These are phyloP conservation scores for Neria commutata DNA, from an alignment of 2,888 invertebrate species.

Conservation along the genomic window DNA sequence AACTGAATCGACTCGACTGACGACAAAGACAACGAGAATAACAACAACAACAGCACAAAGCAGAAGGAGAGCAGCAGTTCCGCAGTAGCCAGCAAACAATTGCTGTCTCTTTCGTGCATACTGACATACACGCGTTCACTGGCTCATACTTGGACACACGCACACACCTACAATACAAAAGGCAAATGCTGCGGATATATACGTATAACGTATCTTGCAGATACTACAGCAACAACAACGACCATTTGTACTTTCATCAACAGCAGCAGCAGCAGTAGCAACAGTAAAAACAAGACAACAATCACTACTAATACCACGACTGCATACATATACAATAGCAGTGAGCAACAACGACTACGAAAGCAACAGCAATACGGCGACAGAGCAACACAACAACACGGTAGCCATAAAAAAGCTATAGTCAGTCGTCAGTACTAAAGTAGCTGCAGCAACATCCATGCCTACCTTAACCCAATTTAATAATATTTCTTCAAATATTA, in stretches of 20 bases:
- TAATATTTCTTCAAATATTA: slow-evolving; percentile 39
- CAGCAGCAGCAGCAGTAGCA: neutral
- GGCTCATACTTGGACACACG: no score
- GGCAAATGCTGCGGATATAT: slow-evolving; percentile 19
- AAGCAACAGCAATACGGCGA: slow-evolving; percentile 2
- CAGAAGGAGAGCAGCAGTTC: neutral
- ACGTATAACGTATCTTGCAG: slow-evolving; percentile 22
- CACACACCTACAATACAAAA: slow-evolving; percentile 4
- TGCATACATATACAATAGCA: neutral
- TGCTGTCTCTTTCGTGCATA: slow-evolving; percentile 15
- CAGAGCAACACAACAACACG: slow-evolving; percentile 12
- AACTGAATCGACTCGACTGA: no score
- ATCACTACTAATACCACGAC: slow-evolving; percentile 6
- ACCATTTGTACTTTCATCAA: slow-evolving; percentile 21
- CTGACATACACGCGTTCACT: no score
- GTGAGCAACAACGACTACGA: neutral
- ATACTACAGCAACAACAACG: no score
- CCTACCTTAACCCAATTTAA: slow-evolving; percentile 58
- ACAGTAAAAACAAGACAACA: slow-evolving; percentile 1
- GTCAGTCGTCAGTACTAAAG: neutral
- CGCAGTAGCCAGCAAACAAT: no score
- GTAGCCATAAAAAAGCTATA: neutral
- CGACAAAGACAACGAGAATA: slow-evolving; percentile 34
- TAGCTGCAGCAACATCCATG: slow-evolving; percentile 19
- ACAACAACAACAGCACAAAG: slow-evolving; percentile 42